These are phyloP conservation scores for Bugula neritina DNA, from an alignment of 2,888 invertebrate genomes.

Conservation along the genomic window DNA sequence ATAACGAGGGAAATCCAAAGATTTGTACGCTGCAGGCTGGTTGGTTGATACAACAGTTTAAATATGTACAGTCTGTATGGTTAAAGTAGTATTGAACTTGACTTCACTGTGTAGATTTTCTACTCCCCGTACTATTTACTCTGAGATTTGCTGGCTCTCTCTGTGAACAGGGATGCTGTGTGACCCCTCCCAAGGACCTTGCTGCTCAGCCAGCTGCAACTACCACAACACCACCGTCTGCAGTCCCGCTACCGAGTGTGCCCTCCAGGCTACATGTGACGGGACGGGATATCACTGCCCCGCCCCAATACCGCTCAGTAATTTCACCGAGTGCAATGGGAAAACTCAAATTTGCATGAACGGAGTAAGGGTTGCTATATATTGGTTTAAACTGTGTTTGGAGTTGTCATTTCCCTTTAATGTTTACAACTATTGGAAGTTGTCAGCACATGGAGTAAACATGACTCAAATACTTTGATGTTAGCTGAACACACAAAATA, in stretches of 20 bases:
- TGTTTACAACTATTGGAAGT: conserved; percentile 11
- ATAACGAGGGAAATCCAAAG: neutral
- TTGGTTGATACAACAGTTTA: too few relatives aligned
- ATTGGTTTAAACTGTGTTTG: too few relatives aligned
- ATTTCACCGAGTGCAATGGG: conserved; percentile 90
- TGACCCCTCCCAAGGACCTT: conserved; percentile 22
- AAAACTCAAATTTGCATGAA: conserved; percentile 91
- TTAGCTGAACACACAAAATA: too few relatives aligned
- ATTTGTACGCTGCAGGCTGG: neutral
- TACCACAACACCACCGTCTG: neutral
- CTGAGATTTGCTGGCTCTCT: too few relatives aligned
- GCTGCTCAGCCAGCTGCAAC: neutral
- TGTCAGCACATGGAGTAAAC: too few relatives aligned
- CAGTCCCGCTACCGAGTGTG: neutral
- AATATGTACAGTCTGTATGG: too few relatives aligned
- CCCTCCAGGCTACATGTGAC: neutral
- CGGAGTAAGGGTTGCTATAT: conserved; percentile 76
- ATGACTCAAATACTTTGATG: too few relatives aligned
- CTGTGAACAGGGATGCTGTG: neutral
- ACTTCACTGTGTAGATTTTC: too few relatives aligned
- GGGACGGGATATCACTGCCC: conserved; percentile 73
- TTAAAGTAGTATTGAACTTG: too few relatives aligned
- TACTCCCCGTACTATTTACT: too few relatives aligned
- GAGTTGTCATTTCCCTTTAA: neutral
- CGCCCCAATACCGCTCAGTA: conserved; percentile 70